Conservation (phyloP, 30 jellyfish, hydroid and myxozoan genomes). For the Aurelia sp. region DNA sequence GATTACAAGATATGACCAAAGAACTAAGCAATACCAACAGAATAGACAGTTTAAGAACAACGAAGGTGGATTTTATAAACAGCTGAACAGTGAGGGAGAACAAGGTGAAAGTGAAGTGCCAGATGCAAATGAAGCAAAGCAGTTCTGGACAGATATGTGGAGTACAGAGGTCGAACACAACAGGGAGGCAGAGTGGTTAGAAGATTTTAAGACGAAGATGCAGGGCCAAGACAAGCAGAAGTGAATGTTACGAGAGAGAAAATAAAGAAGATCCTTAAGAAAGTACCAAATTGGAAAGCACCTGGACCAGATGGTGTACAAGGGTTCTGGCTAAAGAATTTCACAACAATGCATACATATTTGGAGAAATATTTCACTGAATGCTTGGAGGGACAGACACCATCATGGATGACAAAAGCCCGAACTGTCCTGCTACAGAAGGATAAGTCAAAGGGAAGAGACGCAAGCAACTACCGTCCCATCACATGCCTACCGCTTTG, state of each 20-base stretch:
- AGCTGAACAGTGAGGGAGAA: not conserved
- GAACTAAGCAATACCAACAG: conserved; percentile 28
- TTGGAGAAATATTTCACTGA: not conserved
- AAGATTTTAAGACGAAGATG: conserved; percentile 1
- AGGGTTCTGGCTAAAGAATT: conserved; percentile 9
- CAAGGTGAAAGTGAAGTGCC: conserved; percentile 3
- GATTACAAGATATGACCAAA: conserved; percentile 7
- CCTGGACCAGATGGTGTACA: conserved; percentile 37
- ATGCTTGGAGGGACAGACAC: conserved; percentile 26
- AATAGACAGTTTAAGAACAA: conserved; percentile 25
- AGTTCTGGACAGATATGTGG: conserved; percentile 25
- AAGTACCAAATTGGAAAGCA: conserved; percentile 40
- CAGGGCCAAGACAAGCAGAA: not conserved
- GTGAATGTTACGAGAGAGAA: conserved; percentile 14
- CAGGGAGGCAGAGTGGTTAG: not conserved
- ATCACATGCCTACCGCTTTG: conserved; percentile 28
- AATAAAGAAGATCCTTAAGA: conserved; percentile 6
- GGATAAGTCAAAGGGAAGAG: conserved; percentile 10
- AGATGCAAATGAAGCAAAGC: conserved; percentile 23
- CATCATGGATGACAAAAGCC: conserved; percentile 36
- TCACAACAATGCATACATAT: not conserved
- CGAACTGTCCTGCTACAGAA: conserved; percentile 21
- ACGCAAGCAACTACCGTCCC: conserved; percentile 44
- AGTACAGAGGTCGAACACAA: not conserved
- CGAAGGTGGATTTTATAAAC: conserved; percentile 12